A percentile compares a stretch with the other conserved stretches of the same genome.
Evolutionary conservation across 2,797 vertebrate genomes (phyloP).

Genomic region (Limosa lapponica): DNA sequence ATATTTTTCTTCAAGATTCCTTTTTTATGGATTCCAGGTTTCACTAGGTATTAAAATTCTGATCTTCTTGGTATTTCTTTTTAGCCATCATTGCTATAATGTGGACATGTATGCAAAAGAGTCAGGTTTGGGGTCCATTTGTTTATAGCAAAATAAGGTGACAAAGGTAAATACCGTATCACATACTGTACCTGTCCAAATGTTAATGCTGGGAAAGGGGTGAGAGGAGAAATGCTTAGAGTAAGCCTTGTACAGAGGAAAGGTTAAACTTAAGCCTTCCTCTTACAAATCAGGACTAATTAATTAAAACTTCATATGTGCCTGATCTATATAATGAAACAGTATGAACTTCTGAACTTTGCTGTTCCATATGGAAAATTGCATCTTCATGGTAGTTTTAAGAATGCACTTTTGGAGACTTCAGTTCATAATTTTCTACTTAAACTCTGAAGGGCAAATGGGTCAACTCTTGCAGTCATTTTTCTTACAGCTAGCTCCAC

Average conservation of each 20-base stretch:
- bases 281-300: neutral
- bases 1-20: neutral
- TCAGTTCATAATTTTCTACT: neutral
- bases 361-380: neutral
- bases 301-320: neutral
- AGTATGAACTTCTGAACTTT: neutral
- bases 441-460: neutral
- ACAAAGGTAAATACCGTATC: neutral
- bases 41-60: neutral
- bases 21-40: neutral
- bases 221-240: neutral
- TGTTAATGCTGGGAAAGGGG: neutral
- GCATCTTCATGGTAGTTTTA: neutral
- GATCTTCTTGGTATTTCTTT: neutral
- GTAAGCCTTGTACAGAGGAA: neutral
- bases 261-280: neutral
- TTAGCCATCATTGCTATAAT: neutral
- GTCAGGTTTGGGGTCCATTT: neutral
- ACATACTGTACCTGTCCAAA: neutral
- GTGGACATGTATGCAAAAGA: neutral
- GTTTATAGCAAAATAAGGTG: neutral
- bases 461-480: neutral
- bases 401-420: neutral
- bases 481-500: neutral
- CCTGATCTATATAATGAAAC: neutral